A percentile compares a stretch with the other conserved stretches of the same genome.
Conservation (phyloP, 2,797 vertebrate genomes). For the Neopelma chrysocephalum region DNA sequence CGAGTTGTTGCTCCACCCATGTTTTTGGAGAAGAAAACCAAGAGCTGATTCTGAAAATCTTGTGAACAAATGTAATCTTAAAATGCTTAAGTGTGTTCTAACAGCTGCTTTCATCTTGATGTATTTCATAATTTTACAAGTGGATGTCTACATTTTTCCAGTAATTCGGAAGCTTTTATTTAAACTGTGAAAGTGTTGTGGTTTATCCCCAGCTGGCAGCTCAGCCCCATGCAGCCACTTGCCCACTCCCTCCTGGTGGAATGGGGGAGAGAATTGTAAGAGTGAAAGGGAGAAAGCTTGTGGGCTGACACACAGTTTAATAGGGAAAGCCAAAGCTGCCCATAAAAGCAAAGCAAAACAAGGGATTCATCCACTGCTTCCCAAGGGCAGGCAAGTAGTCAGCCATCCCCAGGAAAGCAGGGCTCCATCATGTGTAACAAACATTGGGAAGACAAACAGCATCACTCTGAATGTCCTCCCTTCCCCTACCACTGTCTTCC, state of each 20-base stretch:
- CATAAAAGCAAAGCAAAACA: neutral
- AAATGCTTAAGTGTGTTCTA: neutral
- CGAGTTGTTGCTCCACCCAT: neutral
- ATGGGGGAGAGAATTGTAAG: neutral
- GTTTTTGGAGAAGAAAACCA: neutral
- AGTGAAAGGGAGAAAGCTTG: neutral
- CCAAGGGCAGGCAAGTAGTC: neutral
- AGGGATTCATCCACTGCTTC: neutral
- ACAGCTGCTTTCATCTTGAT: neutral
- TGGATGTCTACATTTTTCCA: neutral
- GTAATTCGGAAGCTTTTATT: neutral
- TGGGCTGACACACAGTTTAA: neutral
- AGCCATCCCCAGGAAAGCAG: neutral
- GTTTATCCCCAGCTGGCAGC: neutral
- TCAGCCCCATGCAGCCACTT: neutral
- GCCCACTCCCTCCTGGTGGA: neutral
- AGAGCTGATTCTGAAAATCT: neutral
- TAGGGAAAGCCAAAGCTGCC: neutral
- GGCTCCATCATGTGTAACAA: fast-evolving
- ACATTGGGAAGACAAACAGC: neutral
- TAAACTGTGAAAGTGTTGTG: neutral
- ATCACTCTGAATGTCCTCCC: neutral
- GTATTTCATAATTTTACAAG: neutral
- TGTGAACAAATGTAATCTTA: neutral
- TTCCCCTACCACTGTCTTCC: neutral